Percentiles rank a stretch among this genome's conserved stretches.
These are phyloP conservation scores for Drosophila atroscutellata DNA, from an alignment of 2,888 invertebrate genomes.

Conservation along the genomic window DNA sequence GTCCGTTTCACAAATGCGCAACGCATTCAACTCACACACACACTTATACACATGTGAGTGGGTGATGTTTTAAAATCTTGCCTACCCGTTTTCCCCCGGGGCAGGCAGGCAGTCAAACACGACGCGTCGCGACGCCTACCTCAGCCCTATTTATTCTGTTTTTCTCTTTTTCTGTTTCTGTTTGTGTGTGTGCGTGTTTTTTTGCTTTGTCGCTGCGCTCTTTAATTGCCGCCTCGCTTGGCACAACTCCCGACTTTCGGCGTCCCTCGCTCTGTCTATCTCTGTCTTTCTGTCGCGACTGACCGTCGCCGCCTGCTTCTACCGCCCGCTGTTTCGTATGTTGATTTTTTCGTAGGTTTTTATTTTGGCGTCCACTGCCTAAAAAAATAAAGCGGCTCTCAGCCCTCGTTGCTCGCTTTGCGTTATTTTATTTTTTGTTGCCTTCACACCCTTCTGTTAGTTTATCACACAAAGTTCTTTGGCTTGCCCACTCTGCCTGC, in stretches of 20 bases:
- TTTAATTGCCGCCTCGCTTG: conserved; percentile 69
- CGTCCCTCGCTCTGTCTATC: conserved; percentile 11
- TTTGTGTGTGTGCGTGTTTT: not conserved
- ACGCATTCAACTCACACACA: conserved; percentile 37
- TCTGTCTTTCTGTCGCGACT: conserved; percentile 54
- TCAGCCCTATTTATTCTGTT: conserved; percentile 70
- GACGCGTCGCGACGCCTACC: conserved; percentile 64
- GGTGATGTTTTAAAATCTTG: conserved; percentile 72
- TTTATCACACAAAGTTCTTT: conserved; percentile 53
- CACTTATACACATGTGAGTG: conserved; percentile 48
- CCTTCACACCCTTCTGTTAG: conserved; percentile 67
- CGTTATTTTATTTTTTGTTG: conserved; percentile 39
- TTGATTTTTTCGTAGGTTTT: conserved; percentile 67
- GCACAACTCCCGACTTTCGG: conserved; percentile 52
- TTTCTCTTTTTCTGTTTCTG: conserved; percentile 1
- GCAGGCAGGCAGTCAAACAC: conserved; percentile 20
- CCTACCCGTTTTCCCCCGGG: conserved; percentile 46
- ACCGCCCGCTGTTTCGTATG: conserved; percentile 75
- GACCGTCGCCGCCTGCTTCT: conserved; percentile 64
- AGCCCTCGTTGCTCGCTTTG: conserved; percentile 33
- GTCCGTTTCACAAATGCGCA: conserved; percentile 49
- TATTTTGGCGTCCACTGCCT: conserved; percentile 70
- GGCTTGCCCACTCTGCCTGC: conserved; percentile 25
- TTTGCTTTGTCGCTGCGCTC: conserved; percentile 75
- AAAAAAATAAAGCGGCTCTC: conserved; percentile 38